These are phyloP conservation scores for Strix uralensis DNA, from an alignment of 2,113 vertebrate species.

Conservation along the genomic window DNA sequence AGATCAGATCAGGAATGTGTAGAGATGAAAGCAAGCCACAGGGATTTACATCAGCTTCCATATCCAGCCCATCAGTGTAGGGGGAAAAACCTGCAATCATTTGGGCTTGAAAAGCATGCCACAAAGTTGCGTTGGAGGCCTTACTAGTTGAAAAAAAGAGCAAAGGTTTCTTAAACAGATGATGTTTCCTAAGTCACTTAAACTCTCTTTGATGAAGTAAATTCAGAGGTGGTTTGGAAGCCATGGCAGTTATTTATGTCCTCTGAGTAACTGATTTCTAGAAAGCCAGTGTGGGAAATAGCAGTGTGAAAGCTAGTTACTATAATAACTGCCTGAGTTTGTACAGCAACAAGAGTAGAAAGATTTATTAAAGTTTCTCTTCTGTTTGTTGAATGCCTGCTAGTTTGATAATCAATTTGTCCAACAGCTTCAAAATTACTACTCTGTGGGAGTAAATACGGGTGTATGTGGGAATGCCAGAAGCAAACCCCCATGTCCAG, in stretches of 20 bases:
- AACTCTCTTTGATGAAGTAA: neutral
- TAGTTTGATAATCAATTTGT: accelerated
- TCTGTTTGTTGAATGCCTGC: neutral
- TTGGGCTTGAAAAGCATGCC: neutral
- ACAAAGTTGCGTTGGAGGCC: neutral
- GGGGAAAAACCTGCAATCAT: neutral
- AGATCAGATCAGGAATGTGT: neutral
- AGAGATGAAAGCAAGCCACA: neutral
- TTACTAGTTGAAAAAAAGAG: neutral
- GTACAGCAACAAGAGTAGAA: neutral
- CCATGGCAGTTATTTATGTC: neutral
- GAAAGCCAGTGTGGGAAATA: neutral
- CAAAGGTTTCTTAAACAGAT: neutral
- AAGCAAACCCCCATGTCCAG: neutral
- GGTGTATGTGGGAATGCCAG: neutral
- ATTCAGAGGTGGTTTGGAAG: conserved; percentile 3
- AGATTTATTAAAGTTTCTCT: neutral
- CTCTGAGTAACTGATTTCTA: neutral
- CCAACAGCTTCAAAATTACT: neutral
- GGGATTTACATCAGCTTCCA: neutral
- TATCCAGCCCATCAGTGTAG: neutral
- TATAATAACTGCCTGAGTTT: neutral
- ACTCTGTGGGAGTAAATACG: neutral
- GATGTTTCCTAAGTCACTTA: neutral
- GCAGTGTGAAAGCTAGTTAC: neutral